Evolutionary conservation across 2,797 vertebrate genomes (phyloP).

Genomic region (Cephalopachus bancanus): DNA sequence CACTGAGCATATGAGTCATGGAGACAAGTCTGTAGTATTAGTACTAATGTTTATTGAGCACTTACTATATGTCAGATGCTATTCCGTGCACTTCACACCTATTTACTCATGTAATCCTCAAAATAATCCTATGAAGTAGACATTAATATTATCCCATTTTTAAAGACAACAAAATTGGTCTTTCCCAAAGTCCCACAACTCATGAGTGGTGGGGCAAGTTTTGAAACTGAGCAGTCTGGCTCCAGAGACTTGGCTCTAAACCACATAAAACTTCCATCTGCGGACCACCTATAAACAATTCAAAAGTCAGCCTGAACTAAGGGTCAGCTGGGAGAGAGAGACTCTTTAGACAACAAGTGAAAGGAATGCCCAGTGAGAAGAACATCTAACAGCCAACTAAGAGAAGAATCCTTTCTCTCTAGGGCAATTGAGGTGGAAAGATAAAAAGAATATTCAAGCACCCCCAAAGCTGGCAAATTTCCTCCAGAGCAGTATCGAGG

Average conservation of each 20-base stretch:
- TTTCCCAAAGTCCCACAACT: not conserved
- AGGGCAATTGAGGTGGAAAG: not conserved
- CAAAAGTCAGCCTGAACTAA: not conserved
- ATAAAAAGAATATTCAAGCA: not conserved
- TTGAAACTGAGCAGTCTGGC: not conserved
- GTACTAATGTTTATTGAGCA: not conserved
- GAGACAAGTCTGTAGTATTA: not conserved
- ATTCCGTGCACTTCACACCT: not conserved
- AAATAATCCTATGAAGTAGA: not conserved
- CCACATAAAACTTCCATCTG: not conserved
- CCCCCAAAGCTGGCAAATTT: not conserved
- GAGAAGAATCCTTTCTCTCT: not conserved
- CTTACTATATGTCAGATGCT: not conserved
- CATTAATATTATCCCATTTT: not conserved
- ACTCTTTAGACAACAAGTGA: not conserved
- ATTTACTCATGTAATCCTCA: constrained; percentile 26
- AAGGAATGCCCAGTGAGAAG: not conserved
- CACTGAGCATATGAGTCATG: not conserved
- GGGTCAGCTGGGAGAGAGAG: not conserved
- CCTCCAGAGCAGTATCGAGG: not conserved
- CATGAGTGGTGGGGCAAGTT: not conserved
- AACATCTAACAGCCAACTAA: not conserved
- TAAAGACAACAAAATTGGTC: not conserved
- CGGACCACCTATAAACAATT: not conserved
- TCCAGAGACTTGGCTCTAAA: not conserved